phyloP scores from a whole-genome alignment of 35 echinoderm and acorn worm species.

The Ptychodera flava region DNA sequence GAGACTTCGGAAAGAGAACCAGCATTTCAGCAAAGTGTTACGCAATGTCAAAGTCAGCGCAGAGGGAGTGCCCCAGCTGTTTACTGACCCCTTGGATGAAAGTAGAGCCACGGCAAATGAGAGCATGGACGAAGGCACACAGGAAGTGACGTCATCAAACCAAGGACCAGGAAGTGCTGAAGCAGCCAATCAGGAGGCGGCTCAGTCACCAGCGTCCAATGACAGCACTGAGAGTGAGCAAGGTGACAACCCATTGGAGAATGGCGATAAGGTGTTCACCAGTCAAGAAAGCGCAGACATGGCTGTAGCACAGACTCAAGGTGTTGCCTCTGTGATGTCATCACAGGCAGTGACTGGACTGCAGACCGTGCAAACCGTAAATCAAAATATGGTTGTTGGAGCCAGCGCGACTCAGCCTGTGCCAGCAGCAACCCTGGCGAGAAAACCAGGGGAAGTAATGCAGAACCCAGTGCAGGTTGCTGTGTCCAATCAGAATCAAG shows the following conservation, averaged over 20 bases:
- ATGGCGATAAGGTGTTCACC: not conserved
- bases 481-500: not conserved
- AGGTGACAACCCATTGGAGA: not conserved
- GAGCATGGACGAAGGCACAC: not conserved
- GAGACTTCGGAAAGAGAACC: slow-evolving; percentile 70
- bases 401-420: not conserved
- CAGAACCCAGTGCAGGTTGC: not conserved
- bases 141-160: not conserved
- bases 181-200: not conserved
- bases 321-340: not conserved
- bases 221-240: not conserved
- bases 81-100: not conserved
- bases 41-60: slow-evolving; percentile 56
- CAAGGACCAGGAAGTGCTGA: not conserved
- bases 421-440: not conserved
- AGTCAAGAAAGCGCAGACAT: not conserved
- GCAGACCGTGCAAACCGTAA: not conserved
- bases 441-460: not conserved
- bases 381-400: not conserved
- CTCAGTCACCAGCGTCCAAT: not conserved
- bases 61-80: slow-evolving; percentile 42
- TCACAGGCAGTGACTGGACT: not conserved
- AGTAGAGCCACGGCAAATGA: not conserved
- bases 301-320: not conserved
- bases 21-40: slow-evolving; percentile 55